Percentiles rank a stretch among this genome's conserved stretches.
These are phyloP conservation scores for Lasioglossum baleicum DNA, from an alignment of 1,140 invertebrate species.

Conservation along the genomic window DNA sequence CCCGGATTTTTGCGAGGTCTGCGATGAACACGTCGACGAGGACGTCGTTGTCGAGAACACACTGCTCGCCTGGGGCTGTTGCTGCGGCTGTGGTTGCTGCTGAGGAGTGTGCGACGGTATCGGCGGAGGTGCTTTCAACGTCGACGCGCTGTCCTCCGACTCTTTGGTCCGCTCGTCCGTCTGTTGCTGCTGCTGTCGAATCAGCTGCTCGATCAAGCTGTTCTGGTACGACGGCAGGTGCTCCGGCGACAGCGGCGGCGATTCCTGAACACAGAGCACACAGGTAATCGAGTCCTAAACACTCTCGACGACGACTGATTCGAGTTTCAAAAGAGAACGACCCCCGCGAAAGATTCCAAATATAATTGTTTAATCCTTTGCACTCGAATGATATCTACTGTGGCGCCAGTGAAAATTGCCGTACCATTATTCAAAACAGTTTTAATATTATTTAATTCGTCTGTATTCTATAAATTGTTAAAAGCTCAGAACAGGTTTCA, in stretches of 20 bases:
- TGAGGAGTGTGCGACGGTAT: constrained; percentile 62
- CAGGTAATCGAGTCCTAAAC: neutral
- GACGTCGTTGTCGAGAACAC: constrained; percentile 40
- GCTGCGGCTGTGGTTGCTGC: constrained; percentile 28
- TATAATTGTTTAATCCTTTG: too few relatives aligned
- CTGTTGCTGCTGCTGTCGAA: constrained; percentile 76
- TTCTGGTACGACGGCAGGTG: constrained; percentile 80
- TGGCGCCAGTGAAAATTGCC: too few relatives aligned
- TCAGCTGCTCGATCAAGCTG: constrained; percentile 80
- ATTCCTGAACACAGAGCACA: constrained; percentile 59
- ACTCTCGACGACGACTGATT: neutral
- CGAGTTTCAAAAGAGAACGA: neutral
- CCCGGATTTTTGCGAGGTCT: constrained; percentile 62
- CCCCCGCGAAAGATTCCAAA: neutral
- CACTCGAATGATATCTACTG: too few relatives aligned
- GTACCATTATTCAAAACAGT: too few relatives aligned
- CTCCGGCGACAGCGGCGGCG: constrained; percentile 65
- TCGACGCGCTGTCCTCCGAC: constrained; percentile 55
- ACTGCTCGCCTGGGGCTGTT: neutral
- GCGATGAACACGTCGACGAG: constrained; percentile 64
- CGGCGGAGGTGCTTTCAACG: constrained; percentile 61
- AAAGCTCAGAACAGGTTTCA: too few relatives aligned
- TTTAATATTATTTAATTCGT: too few relatives aligned
- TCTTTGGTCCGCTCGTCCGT: constrained; percentile 64
- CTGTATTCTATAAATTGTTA: too few relatives aligned